Conservation (phyloP, 2,888 invertebrate species). For the Eupithecia subumbrata region DNA sequence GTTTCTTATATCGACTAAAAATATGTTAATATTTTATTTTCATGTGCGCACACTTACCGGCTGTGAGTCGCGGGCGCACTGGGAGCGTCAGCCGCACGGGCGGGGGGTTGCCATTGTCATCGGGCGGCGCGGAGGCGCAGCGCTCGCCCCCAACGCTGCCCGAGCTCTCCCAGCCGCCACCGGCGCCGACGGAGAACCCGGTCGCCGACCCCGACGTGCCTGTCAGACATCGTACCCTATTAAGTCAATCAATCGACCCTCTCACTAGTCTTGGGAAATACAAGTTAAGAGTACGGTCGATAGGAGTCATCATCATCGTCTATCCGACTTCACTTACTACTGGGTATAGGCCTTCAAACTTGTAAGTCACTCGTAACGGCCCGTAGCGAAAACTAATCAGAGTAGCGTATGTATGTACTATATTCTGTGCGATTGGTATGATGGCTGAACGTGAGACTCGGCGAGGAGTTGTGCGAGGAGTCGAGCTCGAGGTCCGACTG, state of each 20-base stretch:
- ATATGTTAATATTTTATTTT: too few relatives aligned
- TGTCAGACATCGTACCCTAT: conserved; percentile 18
- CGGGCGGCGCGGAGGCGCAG: conserved; percentile 56
- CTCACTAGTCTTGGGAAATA: background rate
- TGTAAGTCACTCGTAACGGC: background rate
- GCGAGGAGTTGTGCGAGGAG: conserved; percentile 66
- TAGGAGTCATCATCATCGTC: background rate
- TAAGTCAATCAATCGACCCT: background rate
- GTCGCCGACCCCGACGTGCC: conserved; percentile 42
- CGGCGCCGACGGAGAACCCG: conserved; percentile 16
- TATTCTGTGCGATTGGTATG: conserved; percentile 55
- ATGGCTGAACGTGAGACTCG: conserved; percentile 52
- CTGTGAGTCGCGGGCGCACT: conserved; percentile 34
- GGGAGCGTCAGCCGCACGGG: conserved; percentile 35
- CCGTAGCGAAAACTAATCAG: background rate
- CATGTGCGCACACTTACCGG: conserved; percentile 21
- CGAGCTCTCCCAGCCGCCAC: conserved; percentile 56
- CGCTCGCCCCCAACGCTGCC: conserved; percentile 48
- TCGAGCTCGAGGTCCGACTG: conserved; percentile 33
- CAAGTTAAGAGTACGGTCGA: background rate
- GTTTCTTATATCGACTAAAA: too few relatives aligned
- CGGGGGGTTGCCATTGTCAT: conserved; percentile 65
- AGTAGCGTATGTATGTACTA: conserved; percentile 17
- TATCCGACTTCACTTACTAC: background rate
- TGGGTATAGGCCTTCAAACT: background rate